Evolutionary conservation across 2,113 vertebrate genomes (phyloP), one percentile per base, ranked within the genome.

Genomic region (Phycodurus eques): DNA sequence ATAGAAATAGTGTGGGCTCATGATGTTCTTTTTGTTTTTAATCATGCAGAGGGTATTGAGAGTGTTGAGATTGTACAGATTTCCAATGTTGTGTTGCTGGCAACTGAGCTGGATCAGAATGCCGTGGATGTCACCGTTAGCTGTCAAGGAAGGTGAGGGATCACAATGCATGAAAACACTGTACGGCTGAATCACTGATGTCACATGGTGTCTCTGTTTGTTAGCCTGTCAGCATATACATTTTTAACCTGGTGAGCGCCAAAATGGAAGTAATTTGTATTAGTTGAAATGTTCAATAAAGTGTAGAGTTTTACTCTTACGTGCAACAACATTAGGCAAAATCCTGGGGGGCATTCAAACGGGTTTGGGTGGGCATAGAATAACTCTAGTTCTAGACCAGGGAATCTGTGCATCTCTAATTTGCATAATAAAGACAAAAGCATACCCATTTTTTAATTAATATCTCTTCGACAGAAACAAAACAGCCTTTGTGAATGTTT

Each of bases 21-120:
- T 47, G 4, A 0, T 53, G 47, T 51, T 51, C 27, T 1, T 3
- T 33, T n/a, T 19, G 59, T 15, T 71, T 72, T 74, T 14, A 11
- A 64, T 3, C 33, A 35, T 71, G 8, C 91, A 99, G 96, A 95
- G 93, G 95, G 95, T 1, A 96, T 98, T 61, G 96, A 97, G 87
- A 96, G 91, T 77, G 94, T 94, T 27, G 94, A 96, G 91, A 96
- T 99, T 68, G 92, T 97, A 59, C 93, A 97, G 79, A 88, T 96
- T 76, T 79, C 91, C 66, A 94, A 90, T 20, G 91, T 94, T 35
- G 76, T 90, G 67, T 88, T 93, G 0, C 6, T 92, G 76, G 67
- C 78, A 0, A 90, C 77, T 0, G 86, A 85, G 0, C 76, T 92
- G 80, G 85, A 83, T 33, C 94, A 93, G 79, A 95, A 92, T 63